phyloP scores from a whole-genome alignment of 1,140 invertebrate genomes.

The Drosophila obscura region DNA sequence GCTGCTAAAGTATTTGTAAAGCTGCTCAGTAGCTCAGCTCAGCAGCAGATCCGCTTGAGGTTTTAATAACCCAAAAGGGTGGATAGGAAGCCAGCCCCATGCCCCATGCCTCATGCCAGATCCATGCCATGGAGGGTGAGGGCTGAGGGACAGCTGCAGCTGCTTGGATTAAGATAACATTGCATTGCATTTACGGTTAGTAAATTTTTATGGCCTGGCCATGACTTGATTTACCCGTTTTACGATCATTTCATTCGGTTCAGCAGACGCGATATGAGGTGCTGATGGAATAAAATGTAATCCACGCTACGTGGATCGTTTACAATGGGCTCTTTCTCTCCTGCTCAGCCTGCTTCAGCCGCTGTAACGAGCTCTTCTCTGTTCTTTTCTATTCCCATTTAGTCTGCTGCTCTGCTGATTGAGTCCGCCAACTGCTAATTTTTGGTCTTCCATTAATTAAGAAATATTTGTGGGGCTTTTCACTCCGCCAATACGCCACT shows the following conservation, averaged over 20 bases:
- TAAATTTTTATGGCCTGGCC: conserved; percentile 51
- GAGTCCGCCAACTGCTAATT: conserved; percentile 1
- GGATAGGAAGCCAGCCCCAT: not conserved
- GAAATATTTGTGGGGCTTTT: conserved; percentile 54
- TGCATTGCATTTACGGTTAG: conserved; percentile 62
- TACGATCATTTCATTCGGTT: conserved; percentile 38
- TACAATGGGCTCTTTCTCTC: conserved; percentile 3
- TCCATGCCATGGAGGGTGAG: not conserved
- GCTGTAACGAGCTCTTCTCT: no score
- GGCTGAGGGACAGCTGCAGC: conserved; percentile 25
- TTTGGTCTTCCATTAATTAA: conserved; percentile 57
- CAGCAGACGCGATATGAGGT: conserved; percentile 36
- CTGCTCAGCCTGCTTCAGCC: no score
- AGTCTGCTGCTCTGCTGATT: not conserved
- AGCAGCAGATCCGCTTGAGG: not conserved
- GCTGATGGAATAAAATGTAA: conserved; percentile 42
- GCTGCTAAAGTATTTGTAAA: conserved; percentile 35
- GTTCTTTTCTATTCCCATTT: conserved; percentile 3
- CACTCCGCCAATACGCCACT: not conserved
- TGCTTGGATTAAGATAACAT: conserved; percentile 46
- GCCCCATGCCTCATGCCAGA: no score
- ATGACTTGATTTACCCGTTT: conserved; percentile 51
- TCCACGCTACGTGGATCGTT: conserved; percentile 25
- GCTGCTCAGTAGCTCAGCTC: conserved; percentile 23
- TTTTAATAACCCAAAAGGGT: conserved; percentile 14